Percentiles rank a stretch among this genome's conserved stretches.
Conservation (phyloP, 2,113 vertebrate species). For the Perca fluviatilis region DNA sequence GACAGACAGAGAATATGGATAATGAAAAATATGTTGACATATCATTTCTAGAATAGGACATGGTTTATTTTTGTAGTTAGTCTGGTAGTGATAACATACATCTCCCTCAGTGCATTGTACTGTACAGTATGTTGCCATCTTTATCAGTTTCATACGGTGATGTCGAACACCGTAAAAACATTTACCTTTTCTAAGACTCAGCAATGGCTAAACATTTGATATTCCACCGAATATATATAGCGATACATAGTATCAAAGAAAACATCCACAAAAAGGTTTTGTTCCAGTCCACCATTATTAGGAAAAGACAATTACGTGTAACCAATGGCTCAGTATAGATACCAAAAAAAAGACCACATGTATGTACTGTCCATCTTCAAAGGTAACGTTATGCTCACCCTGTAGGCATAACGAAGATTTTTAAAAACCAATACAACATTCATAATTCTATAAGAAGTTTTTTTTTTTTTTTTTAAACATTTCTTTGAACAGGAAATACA, state of each 20-base stretch:
- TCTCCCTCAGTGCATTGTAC: background rate
- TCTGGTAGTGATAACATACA: background rate
- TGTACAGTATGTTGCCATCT: too few species aligned
- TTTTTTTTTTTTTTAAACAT: background rate
- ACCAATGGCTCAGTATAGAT: background rate
- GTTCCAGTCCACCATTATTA: background rate
- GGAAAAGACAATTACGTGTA: background rate
- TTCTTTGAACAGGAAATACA: constrained; percentile 12
- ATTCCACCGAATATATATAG: background rate
- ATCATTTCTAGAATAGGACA: background rate
- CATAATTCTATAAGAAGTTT: background rate
- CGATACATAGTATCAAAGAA: background rate
- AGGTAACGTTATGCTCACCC: background rate
- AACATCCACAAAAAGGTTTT: background rate
- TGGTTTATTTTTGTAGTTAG: background rate
- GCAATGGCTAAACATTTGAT: background rate
- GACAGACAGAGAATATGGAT: background rate
- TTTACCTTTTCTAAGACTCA: background rate
- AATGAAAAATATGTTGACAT: background rate
- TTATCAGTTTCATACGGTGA: background rate
- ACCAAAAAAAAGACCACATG: background rate
- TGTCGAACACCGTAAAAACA: background rate
- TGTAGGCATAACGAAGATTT: background rate
- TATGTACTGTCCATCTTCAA: background rate
- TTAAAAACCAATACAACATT: background rate